phyloP scores from a whole-genome alignment of 2,888 invertebrate genomes.

The Leptinotarsa haldemani region DNA sequence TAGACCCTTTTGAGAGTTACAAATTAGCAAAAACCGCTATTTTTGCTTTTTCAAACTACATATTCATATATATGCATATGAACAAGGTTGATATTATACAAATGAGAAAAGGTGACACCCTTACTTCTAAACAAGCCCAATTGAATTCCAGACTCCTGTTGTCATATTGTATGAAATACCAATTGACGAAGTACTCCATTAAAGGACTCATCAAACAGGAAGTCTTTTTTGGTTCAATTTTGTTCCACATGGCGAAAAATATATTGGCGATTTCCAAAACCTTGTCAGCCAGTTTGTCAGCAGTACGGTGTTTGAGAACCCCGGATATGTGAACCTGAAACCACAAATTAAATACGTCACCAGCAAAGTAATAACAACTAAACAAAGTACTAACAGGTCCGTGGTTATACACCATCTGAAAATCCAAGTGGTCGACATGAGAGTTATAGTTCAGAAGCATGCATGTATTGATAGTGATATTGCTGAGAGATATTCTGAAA shows the following conservation, averaged over 20 bases:
- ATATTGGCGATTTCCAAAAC: conserved; percentile 3
- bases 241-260: conserved; percentile 14
- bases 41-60: too few species aligned
- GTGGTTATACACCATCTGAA: neutral
- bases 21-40: too few species aligned
- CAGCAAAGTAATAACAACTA: neutral
- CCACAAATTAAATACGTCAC: neutral
- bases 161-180: neutral
- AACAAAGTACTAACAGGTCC: neutral
- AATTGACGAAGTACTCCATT: neutral
- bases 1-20: too few species aligned
- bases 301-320: conserved; percentile 2
- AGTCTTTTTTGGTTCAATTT: neutral
- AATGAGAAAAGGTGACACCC: neutral
- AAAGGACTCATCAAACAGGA: conserved; percentile 16
- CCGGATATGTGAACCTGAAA: conserved; percentile 7
- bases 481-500: conserved; percentile 3
- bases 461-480: conserved; percentile 6
- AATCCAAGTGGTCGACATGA: neutral
- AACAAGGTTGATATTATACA: too few species aligned
- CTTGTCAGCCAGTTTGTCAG: neutral
- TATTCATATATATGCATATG: too few species aligned
- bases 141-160: neutral
- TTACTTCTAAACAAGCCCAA: conserved; percentile 2
- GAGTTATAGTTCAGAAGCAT: neutral